These are phyloP conservation scores for Arbacia lixula DNA, from an alignment of 53 echinoderm and acorn worm species.

Conservation along the genomic window DNA sequence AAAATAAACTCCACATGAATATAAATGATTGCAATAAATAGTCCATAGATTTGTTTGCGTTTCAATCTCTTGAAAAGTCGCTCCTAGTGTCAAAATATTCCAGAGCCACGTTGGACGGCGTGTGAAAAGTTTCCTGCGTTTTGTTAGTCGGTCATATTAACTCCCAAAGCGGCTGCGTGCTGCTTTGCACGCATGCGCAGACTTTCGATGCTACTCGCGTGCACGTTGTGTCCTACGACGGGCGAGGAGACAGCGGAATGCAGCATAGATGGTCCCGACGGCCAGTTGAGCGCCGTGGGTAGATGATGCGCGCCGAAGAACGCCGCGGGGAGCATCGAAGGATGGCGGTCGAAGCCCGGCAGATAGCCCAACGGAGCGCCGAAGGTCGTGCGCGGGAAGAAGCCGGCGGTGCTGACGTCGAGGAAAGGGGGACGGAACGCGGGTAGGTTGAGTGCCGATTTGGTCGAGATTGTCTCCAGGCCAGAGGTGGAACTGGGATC, in stretches of 20 bases:
- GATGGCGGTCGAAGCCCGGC: constrained; percentile 63
- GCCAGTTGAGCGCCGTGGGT: constrained; percentile 65
- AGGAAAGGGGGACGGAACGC: constrained; percentile 54
- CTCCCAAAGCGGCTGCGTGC: constrained; percentile 92
- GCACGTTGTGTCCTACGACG: constrained; percentile 70
- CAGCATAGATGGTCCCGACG: constrained; percentile 47
- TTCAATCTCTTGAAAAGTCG: no score
- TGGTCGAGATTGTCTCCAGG: constrained; percentile 27
- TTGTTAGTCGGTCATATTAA: constrained; percentile 78
- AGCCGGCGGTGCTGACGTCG: constrained; percentile 45
- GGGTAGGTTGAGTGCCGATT: constrained; percentile 40
- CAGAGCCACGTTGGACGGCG: no score
- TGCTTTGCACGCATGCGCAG: constrained; percentile 95
- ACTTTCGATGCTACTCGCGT: constrained; percentile 93
- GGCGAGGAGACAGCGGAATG: constrained; percentile 73
- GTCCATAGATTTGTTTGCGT: no score
- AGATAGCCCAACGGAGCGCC: constrained; percentile 64
- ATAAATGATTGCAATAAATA: no score
- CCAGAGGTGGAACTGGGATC: constrained; percentile 20
- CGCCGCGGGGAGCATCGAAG: constrained; percentile 48
- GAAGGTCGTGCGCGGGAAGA: constrained; percentile 62
- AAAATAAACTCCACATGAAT: no score
- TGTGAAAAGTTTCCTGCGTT: no score
- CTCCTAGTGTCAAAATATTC: no score
- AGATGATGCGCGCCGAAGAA: constrained; percentile 56